Conservation (phyloP, 2,888 invertebrate genomes). For the Lithophane semibrunnea region DNA sequence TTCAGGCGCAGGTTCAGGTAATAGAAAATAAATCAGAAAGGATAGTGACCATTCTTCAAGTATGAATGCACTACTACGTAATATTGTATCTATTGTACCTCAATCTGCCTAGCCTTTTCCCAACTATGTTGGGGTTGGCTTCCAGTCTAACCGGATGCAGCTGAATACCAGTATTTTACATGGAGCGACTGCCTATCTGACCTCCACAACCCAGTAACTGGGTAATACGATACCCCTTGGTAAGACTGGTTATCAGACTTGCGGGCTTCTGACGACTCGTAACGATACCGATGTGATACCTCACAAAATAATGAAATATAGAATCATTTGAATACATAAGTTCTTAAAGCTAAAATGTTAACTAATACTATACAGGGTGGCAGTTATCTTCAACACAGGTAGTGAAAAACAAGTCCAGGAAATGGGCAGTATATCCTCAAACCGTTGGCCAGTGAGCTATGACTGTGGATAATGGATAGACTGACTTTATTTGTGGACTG, state of each 20-base stretch:
- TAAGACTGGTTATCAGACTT: too few species aligned
- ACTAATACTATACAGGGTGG: neutral
- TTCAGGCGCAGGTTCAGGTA: neutral
- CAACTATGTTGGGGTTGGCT: too few species aligned
- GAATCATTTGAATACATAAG: neutral
- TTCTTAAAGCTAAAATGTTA: neutral
- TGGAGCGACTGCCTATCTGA: too few species aligned
- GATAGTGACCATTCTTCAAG: neutral
- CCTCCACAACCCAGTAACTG: too few species aligned
- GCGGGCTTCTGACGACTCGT: too few species aligned
- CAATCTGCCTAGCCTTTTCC: too few species aligned
- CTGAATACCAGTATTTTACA: too few species aligned
- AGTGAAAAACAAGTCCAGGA: constrained; percentile 60
- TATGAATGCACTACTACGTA: neutral
- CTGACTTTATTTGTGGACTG: constrained; percentile 44
- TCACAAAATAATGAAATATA: neutral
- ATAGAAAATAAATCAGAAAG: neutral
- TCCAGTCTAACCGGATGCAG: too few species aligned
- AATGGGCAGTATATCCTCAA: constrained; percentile 51
- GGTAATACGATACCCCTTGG: too few species aligned
- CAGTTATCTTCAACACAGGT: constrained; percentile 38
- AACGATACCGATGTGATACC: neutral
- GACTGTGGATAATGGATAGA: constrained; percentile 40
- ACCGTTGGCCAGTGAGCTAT: constrained; percentile 46
- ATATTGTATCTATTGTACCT: neutral